Base-by-base conservation (phyloP, 2,888 invertebrate genomes). In the Mamestra brassicae region DNA sequence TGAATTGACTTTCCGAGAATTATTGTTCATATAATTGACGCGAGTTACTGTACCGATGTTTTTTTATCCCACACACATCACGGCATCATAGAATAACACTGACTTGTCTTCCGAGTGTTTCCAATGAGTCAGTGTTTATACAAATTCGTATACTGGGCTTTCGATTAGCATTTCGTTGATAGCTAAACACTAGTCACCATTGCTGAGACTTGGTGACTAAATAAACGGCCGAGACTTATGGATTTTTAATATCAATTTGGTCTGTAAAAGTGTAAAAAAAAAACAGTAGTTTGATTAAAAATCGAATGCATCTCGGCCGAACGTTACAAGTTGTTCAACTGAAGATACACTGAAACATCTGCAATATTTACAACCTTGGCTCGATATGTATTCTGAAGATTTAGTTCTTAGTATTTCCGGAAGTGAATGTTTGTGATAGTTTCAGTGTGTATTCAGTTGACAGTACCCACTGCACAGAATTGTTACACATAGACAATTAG, bases 81-180 rank as follows among this genome's bases (percentile, higher is more conserved):
- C n/a, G 66, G 73, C 71, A 68, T 58, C 60, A 70, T 70, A 57
- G 38, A 38, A 52, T 67, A 62, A 76, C 74, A 62, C 64, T 77
- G 71, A 69, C 76, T 66, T 71, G 67, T 72, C 60, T 80, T 71
- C 50, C 58, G 55, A 60, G 75, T 64, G 71, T 76, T 81, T 76
- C 55, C n/a, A 57, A 63, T 52, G 42, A 62, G 63, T 75, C 63
- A 74, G 66, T 60, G 71, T 78, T 78, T 73, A 78, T 83, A 74
- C 65, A 72, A 67, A 74, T 88, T 91, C 91, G 87, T 92, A 90
- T 89, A 91, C 91, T 54, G 89, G 57, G 90, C 81, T 68, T 90
- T 90, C 89, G 90, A 83, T 92, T 88, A 91, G 89, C 89, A 78
- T 76, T 85, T 93, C 90, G 90, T 92, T 89, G 89, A 89, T 55